Evolutionary conservation across 2,888 invertebrate species (phyloP), one percentile per base, ranked within the genome.

Genomic region (Cephonodes hylas): DNA sequence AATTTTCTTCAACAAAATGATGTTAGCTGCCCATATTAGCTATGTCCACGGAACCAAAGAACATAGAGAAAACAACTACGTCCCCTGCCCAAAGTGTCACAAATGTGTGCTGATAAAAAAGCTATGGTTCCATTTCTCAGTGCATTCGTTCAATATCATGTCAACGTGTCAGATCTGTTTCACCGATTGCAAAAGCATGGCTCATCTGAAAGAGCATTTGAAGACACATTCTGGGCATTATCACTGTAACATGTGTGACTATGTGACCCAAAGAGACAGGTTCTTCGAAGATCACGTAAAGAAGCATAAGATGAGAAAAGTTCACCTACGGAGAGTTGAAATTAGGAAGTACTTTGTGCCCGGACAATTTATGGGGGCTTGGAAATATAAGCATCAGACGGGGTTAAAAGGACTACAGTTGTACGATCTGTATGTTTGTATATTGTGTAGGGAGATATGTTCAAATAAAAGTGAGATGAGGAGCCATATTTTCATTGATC

Each of bases 1-100:
- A 0, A 53, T 89, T 3, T 89, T 86, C 68, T 89, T 89, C 66
- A 88, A 88, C 63, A 89, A 89, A 44, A 44, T 64, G 0, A 59
- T 85, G 0, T 58, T 90, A 0, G 20, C 64, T 0, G 34, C 70
- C 0, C 90, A 89, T 20, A 77, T 85, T 0, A 38, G 46, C 0
- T 64, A 68, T 1, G 56, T 53, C 0, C 81, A 80, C 56, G 62
- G 62, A 0, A 3, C 8, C 3, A 46, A n/a, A 0, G 3, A 8
- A 0, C 22, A 62, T 0, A 58, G 44, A 7, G 0, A 53, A 0
- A 4, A n/a, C n/a, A n/a, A 1, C 4, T 0, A 56, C 7, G 22
- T 8, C 1, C 0, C 71, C 48, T 44, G 62, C 22, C 46, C 53
- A 7, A 8, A 1, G 2, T 0, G 1, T 6, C 0, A 31, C 1